Base-by-base conservation (phyloP, 2,888 invertebrate species). In the Galeruca laticollis region DNA sequence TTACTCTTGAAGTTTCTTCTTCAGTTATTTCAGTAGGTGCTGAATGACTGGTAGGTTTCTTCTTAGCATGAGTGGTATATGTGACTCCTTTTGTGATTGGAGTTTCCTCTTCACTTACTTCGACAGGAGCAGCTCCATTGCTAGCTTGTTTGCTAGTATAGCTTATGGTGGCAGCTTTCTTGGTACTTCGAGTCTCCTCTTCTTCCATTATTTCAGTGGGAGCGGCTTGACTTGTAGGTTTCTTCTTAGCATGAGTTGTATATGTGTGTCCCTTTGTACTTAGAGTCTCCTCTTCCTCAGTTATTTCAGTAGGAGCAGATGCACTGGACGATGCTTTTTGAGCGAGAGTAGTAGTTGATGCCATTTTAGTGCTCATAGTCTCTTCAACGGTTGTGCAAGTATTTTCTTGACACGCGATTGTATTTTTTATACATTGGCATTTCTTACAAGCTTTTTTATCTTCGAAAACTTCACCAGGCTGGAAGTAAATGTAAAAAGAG, bases 381-480 rank as follows among this genome's bases (percentile, higher is more conserved):
- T 26, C 43, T 37, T 43, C n/a, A 18, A 9, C 13, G 9, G 59
- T 73, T 20, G 62, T 54, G 49, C 75, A 73, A 54, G 18, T 35
- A 10, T 67, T 59, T 20, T 87, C 84, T 80, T 91, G 90, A 81
- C 96, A 96, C 56, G 90, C 88, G 70, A 92, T 89, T 21, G 88
- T 88, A 84, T 96, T 95, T 80, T 93, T 89, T 8, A 94, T 86
- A 78, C 96, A 96, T 77, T 95, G 95, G 79, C 96, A 96, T 13
- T 89, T 87, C 78, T 90, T 89, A 79, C 93, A 94, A 0, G 89
- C 89, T 1, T 86, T 86, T 77, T 90, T 18, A 9, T 47, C 89
- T 13, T 84, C 78, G 2, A 89, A 83, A 0, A 91, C 88, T 62
- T 90, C 90, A 18, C 93, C 92, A 0, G 96, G 94, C 90, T 94